Base-by-base conservation (phyloP, 1,140 invertebrate species). In the Drosophila burlai region DNA sequence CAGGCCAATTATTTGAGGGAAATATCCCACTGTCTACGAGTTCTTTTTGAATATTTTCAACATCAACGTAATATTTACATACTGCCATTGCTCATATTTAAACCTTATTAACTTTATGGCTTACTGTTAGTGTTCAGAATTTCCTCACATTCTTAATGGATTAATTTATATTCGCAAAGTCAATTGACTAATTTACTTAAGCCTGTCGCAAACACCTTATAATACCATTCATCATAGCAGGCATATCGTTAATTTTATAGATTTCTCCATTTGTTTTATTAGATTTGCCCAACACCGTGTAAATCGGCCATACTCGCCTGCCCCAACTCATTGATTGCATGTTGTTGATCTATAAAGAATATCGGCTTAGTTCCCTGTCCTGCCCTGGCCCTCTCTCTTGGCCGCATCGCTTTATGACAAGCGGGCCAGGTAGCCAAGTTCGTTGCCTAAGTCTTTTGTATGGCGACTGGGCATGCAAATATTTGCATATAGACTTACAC, bases 391-490 rank as follows among this genome's bases (percentile, higher is more conserved):
- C 75, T 45, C 52, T 26, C 58, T 26, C 58, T 36, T 46, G 8
- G 55, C 38, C 43, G 63, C 61, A 66, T 72, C 54, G 55, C 76
- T 68, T 84, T 85, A 84, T 84, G 81, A 81, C 81, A 81, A 55
- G 54, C 66, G 18, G 46, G 46, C 57, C 49, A 46, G 55, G 52
- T 46, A 60, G 85, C 80, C 80, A 67, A 81, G 86, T 91, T 91
- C 77, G 86, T 81, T 87, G 86, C 83, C 80, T 83, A 91, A 91
- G 81, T 91, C 87, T 87, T 91, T 91, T 78, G 78, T 81, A 57
- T 73, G 47, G 46, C 34, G 18, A 67, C 50, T 71, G 72, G 52
- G 49, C 81, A 75, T 90, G 77, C 73, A 87, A 89, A 87, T 87
- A 90, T 89, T 87, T 87, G 84, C 84, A 89, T 87, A 87, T 76